Conservation (phyloP, 2,888 invertebrate species). For the Tipula confusa region DNA sequence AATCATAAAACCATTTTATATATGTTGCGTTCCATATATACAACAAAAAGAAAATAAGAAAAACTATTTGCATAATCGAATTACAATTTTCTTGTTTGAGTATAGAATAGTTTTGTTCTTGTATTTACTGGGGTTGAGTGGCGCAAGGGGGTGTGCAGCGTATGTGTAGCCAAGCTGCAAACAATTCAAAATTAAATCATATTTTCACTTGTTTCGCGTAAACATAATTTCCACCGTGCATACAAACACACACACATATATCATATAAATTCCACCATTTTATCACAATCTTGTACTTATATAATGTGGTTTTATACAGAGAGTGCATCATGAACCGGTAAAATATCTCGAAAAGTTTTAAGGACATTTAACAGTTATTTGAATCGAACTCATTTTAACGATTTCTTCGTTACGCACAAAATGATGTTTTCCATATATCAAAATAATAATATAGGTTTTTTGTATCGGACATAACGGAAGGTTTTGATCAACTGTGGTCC, state of each 20-base stretch:
- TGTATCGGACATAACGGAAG: too few species aligned
- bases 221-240: background rate
- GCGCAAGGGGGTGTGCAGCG: too few species aligned
- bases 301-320: background rate
- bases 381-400: too few species aligned
- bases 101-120: background rate
- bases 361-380: too few species aligned
- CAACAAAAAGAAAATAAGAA: background rate
- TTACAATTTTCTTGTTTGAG: background rate
- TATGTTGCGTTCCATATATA: background rate
- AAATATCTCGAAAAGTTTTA: too few species aligned
- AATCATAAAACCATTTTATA: background rate
- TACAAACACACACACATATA: too few species aligned
- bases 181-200: background rate
- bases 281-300: background rate
- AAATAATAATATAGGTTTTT: too few species aligned
- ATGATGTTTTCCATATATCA: too few species aligned
- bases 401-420: too few species aligned
- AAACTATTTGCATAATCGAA: conserved; percentile 9
- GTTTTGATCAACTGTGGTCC: too few species aligned
- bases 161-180: background rate
- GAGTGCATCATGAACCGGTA: too few species aligned
- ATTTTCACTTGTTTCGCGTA: background rate
- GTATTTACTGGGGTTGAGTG: background rate
- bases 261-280: background rate